Base-by-base conservation (phyloP, 1,140 invertebrate species). In the Argopecten irradians region DNA sequence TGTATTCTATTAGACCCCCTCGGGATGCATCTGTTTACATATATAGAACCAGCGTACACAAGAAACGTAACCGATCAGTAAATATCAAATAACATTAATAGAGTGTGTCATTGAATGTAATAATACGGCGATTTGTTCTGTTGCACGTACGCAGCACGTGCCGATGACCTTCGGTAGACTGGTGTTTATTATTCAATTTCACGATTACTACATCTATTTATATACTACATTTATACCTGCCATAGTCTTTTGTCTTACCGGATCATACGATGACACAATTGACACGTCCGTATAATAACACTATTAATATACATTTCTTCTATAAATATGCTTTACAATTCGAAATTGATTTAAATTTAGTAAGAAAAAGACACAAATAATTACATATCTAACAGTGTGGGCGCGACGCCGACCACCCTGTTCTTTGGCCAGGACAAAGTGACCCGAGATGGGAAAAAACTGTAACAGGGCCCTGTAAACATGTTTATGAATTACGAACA, bases 401-500 rank as follows among this genome's bases (percentile, higher is more conserved):
- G n/a, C 55, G 55, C 1, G n/a, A n/a, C 55, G n/a, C 28, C 22
- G 8, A 5, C 0, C 55, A 39, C 5, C n/a, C 55, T 71, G 55
- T 71, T 71, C n/a, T 71, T 71, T 28, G 55, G 55, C 55, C 22
- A 71, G 14, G 55, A 16, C 55, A 1, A 3, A 5, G 55, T 71
- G 55, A n/a, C 55, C 55, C 28, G 7, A 71, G 22, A 5, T 28
- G n/a, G 28, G 8, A 71, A 71, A 28, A 71, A 5, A 71, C 22
- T 28, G 55, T 71, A 16, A 22, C 5, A 71, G 22, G 55, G n/a
- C n/a, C 11, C 28, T 5, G 55, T 71, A n/a, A 71, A 71, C 55
- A 71, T 71, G 55, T 71, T 71, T 71, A 71, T 71, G 55, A 28
- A 71, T n/a, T 71, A 71, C 55, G 55, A 71, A 71, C 55, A 71